Conservation (phyloP, 2,113 vertebrate species). For the Shinisaurus crocodilurus region DNA sequence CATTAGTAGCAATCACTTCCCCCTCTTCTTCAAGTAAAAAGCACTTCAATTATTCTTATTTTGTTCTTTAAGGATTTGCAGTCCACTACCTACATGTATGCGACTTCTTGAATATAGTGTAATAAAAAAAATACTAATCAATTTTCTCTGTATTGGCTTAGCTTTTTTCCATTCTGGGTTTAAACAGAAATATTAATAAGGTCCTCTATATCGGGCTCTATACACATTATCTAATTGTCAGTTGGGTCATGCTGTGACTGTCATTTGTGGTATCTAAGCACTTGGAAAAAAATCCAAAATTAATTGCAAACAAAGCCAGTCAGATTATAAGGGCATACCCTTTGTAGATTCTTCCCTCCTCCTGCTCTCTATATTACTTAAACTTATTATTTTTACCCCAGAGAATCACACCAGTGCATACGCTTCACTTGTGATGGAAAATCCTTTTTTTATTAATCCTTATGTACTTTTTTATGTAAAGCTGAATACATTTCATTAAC, state of each 20-base stretch:
- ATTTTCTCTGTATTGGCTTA: neutral
- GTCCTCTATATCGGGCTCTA: neutral
- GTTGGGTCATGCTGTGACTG: conserved; percentile 11
- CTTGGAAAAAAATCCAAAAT: neutral
- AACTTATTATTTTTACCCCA: conserved; percentile 30
- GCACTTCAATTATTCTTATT: neutral
- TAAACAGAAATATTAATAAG: neutral
- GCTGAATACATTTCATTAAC: conserved; percentile 15
- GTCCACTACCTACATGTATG: neutral
- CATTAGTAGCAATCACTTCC: neutral
- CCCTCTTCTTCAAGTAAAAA: neutral
- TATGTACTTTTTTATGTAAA: conserved; percentile 54
- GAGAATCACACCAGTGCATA: conserved; percentile 20
- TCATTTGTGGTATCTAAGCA: conserved; percentile 7
- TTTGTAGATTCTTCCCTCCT: conserved; percentile 14
- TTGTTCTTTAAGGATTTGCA: neutral
- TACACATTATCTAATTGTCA: conserved; percentile 10
- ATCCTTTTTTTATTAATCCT: conserved; percentile 62
- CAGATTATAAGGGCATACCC: neutral
- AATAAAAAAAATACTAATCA: neutral
- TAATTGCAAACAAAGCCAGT: neutral
- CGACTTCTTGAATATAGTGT: neutral
- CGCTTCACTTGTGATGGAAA: conserved; percentile 44
- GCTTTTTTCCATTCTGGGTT: neutral
- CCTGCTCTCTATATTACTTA: conserved; percentile 11